Evolutionary conservation across 2,113 vertebrate genomes (phyloP).

Genomic region (Paedocypris sp.): DNA sequence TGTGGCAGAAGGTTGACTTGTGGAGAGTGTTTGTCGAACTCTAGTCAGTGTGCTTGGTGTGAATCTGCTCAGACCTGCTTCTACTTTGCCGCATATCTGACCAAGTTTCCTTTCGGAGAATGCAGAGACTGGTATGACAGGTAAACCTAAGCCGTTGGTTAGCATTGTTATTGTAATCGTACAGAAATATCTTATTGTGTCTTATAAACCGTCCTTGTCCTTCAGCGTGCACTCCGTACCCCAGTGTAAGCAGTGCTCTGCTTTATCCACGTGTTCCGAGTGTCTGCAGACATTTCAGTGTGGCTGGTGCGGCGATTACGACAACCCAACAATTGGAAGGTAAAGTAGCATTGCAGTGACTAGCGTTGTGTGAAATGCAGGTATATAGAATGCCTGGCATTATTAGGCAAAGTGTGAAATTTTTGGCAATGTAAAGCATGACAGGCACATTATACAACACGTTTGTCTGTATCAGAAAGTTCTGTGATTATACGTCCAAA

Average conservation of each 20-base stretch:
- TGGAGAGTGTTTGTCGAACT: constrained; percentile 78
- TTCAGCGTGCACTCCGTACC: constrained; percentile 78
- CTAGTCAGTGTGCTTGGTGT: constrained; percentile 90
- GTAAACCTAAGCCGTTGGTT: constrained; percentile 55
- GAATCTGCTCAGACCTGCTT: constrained; percentile 83
- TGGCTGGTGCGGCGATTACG: constrained; percentile 85
- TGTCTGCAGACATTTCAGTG: constrained; percentile 81
- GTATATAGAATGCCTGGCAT: too few species aligned
- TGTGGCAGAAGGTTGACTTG: constrained; percentile 70
- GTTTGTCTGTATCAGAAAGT: too few species aligned
- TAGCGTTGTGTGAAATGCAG: too few species aligned
- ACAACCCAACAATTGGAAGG: constrained; percentile 86
- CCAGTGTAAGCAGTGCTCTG: constrained; percentile 73
- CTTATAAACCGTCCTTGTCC: too few species aligned
- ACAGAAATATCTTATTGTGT: too few species aligned
- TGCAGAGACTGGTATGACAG: constrained; percentile 91
- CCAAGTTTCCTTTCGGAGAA: constrained; percentile 81
- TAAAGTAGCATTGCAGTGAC: too few species aligned
- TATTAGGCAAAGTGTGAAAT: too few species aligned
- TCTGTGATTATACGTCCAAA: too few species aligned
- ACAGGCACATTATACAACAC: too few species aligned
- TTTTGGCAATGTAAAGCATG: too few species aligned
- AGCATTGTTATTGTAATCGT: too few species aligned
- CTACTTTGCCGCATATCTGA: constrained; percentile 82
- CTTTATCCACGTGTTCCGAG: constrained; percentile 68